Percentiles rank a stretch among this genome's conserved stretches.
Conservation (phyloP, 2,888 invertebrate genomes). For the Phania funesta region DNA sequence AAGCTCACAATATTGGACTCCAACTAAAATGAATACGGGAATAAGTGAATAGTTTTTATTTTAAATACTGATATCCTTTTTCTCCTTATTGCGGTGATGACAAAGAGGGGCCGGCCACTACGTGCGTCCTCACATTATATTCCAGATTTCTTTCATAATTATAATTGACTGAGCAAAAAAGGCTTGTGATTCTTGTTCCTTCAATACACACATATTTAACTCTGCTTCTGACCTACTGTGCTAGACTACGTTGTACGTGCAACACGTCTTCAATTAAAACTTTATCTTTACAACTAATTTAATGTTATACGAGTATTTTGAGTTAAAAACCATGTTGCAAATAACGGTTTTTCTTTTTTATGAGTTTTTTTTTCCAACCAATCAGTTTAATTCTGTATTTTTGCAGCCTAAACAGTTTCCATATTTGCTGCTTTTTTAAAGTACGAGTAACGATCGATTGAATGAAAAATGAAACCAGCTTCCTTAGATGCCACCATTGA, state of each 20-base stretch:
- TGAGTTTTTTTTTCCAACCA: not conserved
- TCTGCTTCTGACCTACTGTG: not conserved
- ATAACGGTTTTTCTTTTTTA: constrained; percentile 9
- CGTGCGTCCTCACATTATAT: no score
- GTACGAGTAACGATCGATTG: not conserved
- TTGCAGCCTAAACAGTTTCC: not conserved
- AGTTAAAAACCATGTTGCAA: constrained; percentile 19
- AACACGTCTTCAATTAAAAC: not conserved
- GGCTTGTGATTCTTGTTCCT: no score
- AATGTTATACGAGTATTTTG: not conserved
- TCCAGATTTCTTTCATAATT: no score
- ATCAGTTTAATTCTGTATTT: constrained; percentile 4
- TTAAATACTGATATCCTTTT: no score
- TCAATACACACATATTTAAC: no score
- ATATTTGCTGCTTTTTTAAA: not conserved
- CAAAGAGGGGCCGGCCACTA: no score
- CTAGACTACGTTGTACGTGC: not conserved
- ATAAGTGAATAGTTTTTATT: no score
- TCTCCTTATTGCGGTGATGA: no score
- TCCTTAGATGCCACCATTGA: not conserved
- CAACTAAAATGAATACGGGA: no score
- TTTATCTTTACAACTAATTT: not conserved
- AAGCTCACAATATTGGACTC: no score
- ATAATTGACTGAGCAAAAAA: no score
- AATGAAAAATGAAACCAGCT: constrained; percentile 6